Evolutionary conservation across 1,140 invertebrate species (phyloP), one percentile per base, ranked within the genome.

Genomic region (Mizuhopecten yessoensis): DNA sequence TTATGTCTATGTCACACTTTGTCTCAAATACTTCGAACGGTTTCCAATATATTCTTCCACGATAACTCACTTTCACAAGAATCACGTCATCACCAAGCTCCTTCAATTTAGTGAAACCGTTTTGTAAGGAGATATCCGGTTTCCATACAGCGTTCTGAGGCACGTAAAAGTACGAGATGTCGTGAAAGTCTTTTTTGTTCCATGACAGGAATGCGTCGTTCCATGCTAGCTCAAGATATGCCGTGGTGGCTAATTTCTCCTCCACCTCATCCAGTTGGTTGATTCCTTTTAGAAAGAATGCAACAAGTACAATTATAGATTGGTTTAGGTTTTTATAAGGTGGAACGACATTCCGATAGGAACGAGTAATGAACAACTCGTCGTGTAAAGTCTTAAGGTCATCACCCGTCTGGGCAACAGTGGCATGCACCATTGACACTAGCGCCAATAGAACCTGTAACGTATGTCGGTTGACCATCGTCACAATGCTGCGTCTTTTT

Each of bases 71-170:
- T 33, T 0, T 39, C 33, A 87, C 86, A 1, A 34, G 36, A 29
- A 34, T 34, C 34, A 87, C 34, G 9, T 39, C 29, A 15, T 87
- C 36, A 15, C 86, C 86, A 7, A 87, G 33, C n/a, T 34, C 86
- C 11, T 7, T 87, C 29, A 87, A 17, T 87, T 87, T 87, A 15
- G 86, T 34, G 36, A 34, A 34, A 23, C 86, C 86, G 15, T 87
- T 87, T 0, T 34, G 0, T 29, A 87, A 87, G 1, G 36, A 34
- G 36, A 87, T 20, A 33, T 87, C 86, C n/a, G 86, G 86, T 34
- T 87, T 87, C 86, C 86, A 87, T 34, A 87, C 86, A 3, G 34
- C 86, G 57, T 75, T 17, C 57, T 75, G 57, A 29, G 57, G 5
- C 1, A 75, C 11, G 17, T 75, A 75, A n/a, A 75, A 29, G 11